Base-by-base conservation (phyloP, 2,888 invertebrate genomes). In the Eupithecia tripunctaria region DNA sequence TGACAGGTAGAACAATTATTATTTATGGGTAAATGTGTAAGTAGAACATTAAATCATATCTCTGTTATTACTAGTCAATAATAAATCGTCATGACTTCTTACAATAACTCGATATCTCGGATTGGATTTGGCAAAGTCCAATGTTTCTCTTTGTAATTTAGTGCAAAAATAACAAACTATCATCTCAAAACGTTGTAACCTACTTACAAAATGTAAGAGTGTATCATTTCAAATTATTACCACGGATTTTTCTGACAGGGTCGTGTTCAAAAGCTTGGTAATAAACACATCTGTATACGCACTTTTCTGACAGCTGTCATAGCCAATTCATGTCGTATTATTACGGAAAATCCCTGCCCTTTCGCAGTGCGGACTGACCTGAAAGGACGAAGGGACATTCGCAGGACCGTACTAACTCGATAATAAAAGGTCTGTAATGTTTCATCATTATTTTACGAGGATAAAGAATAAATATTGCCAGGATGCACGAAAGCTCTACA, bases 401-500 rank as follows among this genome's bases (percentile, higher is more conserved):
- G 76, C 76, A 78, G 81, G 81, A 80, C 82, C 82, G 80, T 75
- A 77, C 86, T 89, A 89, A 89, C 85, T 88, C 78, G 85, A 88
- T 90, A 89, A 88, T 87, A 88, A 88, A 87, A 84, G 88, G 86
- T 84, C 81, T 76, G 79, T 85, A 85, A 85, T 88, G 84, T 84
- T 85, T 85, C 82, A 79, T 83, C 83, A 83, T 84, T 83, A 83
- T 83, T 80, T 80, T 38, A 38, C 64, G 79, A 77, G 76, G 81
- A 82, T 84, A 82, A 82, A 82, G 84, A 83, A 84, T 82, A 80
- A 78, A 77, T 76, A 81, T 80, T 79, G 73, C 75, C 62, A 64
- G 71, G 76, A 79, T 75, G 79, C 76, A 75, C 73, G 75, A 75
- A 76, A 76, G 72, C 72, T 72, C 60, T 68, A 68, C 38, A 51